Percentiles rank a stretch among this genome's conserved stretches.
phyloP scores from a whole-genome alignment of 2,888 invertebrate genomes.

The Drosophila anomalata region DNA sequence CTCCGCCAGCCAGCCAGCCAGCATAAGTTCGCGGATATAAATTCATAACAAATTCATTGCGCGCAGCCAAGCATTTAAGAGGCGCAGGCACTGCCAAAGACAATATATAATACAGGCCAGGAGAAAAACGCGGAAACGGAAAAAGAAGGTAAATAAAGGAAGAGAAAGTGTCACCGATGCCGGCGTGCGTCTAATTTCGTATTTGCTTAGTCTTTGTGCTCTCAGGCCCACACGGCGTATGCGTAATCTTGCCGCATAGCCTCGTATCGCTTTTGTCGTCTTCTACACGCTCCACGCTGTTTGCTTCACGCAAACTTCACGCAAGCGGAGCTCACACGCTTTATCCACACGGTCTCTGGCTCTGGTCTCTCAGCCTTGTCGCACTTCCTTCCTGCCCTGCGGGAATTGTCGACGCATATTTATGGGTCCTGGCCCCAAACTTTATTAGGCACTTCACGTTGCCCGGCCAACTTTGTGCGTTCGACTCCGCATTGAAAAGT shows the following conservation, averaged over 20 bases:
- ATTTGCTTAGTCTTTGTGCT: conserved; percentile 44
- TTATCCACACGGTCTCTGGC: conserved; percentile 9
- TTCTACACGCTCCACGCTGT: conserved; percentile 19
- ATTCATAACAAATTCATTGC: conserved; percentile 80
- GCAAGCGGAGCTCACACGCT: conserved; percentile 47
- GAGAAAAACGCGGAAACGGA: neutral
- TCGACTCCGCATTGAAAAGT: conserved; percentile 63
- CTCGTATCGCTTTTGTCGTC: conserved; percentile 27
- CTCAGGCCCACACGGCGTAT: conserved; percentile 55
- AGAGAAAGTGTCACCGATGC: conserved; percentile 34
- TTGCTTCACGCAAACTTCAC: conserved; percentile 41
- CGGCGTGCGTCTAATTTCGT: conserved; percentile 57
- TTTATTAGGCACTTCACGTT: conserved; percentile 65
- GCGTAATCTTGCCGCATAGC: conserved; percentile 64
- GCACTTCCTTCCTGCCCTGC: conserved; percentile 30
- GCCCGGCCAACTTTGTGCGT: conserved; percentile 29
- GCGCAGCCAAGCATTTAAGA: conserved; percentile 77
- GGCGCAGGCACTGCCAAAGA: conserved; percentile 16
- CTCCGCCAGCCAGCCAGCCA: conserved; percentile 38
- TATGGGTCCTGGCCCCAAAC: conserved; percentile 57
- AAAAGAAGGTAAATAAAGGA: conserved; percentile 18
- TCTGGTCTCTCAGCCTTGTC: too few relatives aligned
- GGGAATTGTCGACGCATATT: conserved; percentile 74
- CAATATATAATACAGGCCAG: conserved; percentile 1
- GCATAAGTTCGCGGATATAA: conserved; percentile 56